These are phyloP conservation scores for Drosophila acutilabella DNA, from an alignment of 2,888 invertebrate species.

Conservation along the genomic window DNA sequence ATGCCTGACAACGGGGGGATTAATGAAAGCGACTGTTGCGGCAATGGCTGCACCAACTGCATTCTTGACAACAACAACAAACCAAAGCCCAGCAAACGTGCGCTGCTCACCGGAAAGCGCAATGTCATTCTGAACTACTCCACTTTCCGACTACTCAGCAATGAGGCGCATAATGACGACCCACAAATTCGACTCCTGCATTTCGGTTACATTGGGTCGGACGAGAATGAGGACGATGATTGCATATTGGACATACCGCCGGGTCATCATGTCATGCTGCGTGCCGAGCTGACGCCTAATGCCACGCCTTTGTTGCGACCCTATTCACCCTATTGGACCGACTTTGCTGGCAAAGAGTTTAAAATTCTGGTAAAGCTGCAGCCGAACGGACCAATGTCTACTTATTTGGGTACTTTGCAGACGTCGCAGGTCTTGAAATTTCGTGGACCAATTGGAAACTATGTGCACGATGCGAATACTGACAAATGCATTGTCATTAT, in stretches of 20 bases:
- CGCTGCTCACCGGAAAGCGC: constrained; percentile 52
- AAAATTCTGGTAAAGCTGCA: constrained; percentile 88
- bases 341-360: constrained; percentile 84
- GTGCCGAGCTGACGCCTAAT: constrained; percentile 32
- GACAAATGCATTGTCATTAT: constrained; percentile 85
- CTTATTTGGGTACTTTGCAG: constrained; percentile 85
- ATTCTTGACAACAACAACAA: constrained; percentile 79
- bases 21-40: constrained; percentile 81
- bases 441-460: constrained; percentile 90
- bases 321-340: constrained; percentile 83
- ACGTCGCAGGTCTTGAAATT: constrained; percentile 87
- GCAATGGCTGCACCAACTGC: constrained; percentile 84
- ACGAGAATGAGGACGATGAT: constrained; percentile 26
- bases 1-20: constrained; percentile 46
- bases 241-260: constrained; percentile 77
- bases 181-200: constrained; percentile 70
- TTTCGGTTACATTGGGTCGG: constrained; percentile 56
- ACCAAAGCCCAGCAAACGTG: constrained; percentile 51
- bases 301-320: constrained; percentile 72
- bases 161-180: constrained; percentile 35
- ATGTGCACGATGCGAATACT: constrained; percentile 43
- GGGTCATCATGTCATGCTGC: constrained; percentile 80
- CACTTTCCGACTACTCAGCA: constrained; percentile 55
- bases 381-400: constrained; percentile 87
- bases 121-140: constrained; percentile 70